Evolutionary conservation across 2,113 vertebrate species (phyloP).

Genomic region (Phainopepla nitens): DNA sequence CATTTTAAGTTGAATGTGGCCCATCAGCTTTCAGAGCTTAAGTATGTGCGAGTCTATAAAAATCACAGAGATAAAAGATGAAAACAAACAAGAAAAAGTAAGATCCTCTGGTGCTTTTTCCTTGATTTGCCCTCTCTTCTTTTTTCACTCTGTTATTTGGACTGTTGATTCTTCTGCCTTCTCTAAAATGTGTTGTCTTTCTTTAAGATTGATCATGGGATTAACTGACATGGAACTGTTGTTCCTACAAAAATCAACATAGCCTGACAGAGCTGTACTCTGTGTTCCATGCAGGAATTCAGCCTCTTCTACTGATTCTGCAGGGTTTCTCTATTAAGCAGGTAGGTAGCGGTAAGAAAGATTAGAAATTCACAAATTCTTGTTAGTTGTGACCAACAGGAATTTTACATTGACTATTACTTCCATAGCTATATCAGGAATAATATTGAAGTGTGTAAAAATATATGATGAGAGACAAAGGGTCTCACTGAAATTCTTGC

Average conservation of each 20-base stretch:
- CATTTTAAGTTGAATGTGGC: not conserved
- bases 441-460: not conserved
- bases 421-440: not conserved
- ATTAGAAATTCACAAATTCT: not conserved
- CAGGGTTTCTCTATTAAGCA: not conserved
- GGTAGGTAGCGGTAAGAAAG: not conserved
- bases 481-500: not conserved
- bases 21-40: not conserved
- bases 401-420: not conserved
- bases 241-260: not conserved
- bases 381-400: not conserved
- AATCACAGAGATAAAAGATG: not conserved
- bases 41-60: not conserved
- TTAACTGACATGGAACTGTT: not conserved
- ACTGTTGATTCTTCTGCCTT: not conserved
- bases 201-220: not conserved
- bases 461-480: not conserved
- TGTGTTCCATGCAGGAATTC: not conserved
- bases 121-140: not conserved
- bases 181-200: not conserved
- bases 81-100: not conserved
- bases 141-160: not conserved
- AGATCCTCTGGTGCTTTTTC: not conserved
- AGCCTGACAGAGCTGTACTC: not conserved
- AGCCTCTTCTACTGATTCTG: not conserved